Evolutionary conservation across 2,888 invertebrate species (phyloP).

Genomic region (Pardosa pseudoannulata): DNA sequence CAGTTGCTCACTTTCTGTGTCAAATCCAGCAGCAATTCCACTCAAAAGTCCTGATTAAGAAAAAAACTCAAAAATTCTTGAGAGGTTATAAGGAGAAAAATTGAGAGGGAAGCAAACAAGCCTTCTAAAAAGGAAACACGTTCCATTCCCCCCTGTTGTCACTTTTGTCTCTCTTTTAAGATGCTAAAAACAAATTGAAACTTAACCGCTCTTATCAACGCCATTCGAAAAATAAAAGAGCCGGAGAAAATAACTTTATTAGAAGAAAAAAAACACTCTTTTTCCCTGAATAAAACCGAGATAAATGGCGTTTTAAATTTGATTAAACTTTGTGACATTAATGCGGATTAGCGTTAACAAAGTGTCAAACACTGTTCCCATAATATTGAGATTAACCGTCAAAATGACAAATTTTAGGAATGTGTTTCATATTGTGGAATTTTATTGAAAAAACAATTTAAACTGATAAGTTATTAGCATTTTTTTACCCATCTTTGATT

Average conservation of each 20-base stretch:
- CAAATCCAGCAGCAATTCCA: too few relatives aligned
- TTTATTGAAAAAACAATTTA: too few relatives aligned
- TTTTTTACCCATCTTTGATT: too few relatives aligned
- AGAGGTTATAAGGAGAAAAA: too few relatives aligned
- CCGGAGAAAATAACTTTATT: neutral
- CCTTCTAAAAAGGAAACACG: too few relatives aligned
- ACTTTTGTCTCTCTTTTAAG: neutral
- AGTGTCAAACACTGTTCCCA: constrained; percentile 29
- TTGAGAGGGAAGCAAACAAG: too few relatives aligned
- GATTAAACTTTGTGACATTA: constrained; percentile 35
- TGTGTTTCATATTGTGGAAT: neutral
- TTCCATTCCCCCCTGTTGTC: neutral
- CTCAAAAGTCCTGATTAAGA: too few relatives aligned
- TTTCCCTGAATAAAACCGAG: neutral
- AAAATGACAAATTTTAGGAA: neutral
- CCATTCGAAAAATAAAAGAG: neutral
- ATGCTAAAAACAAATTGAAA: constrained; percentile 1
- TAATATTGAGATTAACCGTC: constrained; percentile 23
- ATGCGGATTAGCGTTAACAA: constrained; percentile 42
- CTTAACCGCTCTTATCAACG: constrained; percentile 9
- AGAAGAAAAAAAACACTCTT: neutral
- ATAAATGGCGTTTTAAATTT: constrained; percentile 43
- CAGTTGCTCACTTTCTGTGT: too few relatives aligned
- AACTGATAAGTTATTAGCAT: too few relatives aligned
- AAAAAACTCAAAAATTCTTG: too few relatives aligned